These are phyloP conservation scores for Epinotia nisella DNA, from an alignment of 2,888 invertebrate species.

Conservation along the genomic window DNA sequence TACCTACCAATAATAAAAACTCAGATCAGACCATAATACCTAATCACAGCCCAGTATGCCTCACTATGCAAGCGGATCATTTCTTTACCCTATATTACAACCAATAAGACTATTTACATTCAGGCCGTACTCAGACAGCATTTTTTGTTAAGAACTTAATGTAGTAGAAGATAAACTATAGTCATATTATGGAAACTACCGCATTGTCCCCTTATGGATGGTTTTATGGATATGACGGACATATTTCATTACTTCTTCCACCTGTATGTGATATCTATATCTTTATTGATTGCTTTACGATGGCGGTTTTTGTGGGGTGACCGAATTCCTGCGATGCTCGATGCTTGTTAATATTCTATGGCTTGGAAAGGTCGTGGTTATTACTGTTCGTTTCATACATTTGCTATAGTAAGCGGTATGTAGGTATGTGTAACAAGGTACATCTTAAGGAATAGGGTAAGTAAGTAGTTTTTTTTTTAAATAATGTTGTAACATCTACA, in stretches of 20 bases:
- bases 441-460: not conserved
- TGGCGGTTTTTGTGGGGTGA: slow-evolving; percentile 13
- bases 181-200: slow-evolving; percentile 41
- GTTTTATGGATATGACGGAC: slow-evolving; percentile 36
- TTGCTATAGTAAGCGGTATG: not conserved
- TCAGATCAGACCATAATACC: slow-evolving; percentile 18
- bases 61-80: slow-evolving; percentile 25
- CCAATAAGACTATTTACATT: slow-evolving; percentile 37
- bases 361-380: slow-evolving; percentile 21
- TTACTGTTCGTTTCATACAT: not conserved
- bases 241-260: slow-evolving; percentile 41
- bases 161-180: slow-evolving; percentile 35
- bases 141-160: slow-evolving; percentile 35
- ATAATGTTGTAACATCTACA: too few relatives aligned
- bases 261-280: slow-evolving; percentile 38
- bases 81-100: slow-evolving; percentile 10
- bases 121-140: not conserved
- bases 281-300: slow-evolving; percentile 41
- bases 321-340: slow-evolving; percentile 28
- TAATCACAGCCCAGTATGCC: slow-evolving; percentile 7
- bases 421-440: too few relatives aligned
- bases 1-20: not conserved
- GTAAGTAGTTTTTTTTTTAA: not conserved
- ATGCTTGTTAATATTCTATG: not conserved
- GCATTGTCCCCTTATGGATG: slow-evolving; percentile 22